Evolutionary conservation across 2,113 vertebrate genomes (phyloP).

Genomic region (Laticauda laticaudata): DNA sequence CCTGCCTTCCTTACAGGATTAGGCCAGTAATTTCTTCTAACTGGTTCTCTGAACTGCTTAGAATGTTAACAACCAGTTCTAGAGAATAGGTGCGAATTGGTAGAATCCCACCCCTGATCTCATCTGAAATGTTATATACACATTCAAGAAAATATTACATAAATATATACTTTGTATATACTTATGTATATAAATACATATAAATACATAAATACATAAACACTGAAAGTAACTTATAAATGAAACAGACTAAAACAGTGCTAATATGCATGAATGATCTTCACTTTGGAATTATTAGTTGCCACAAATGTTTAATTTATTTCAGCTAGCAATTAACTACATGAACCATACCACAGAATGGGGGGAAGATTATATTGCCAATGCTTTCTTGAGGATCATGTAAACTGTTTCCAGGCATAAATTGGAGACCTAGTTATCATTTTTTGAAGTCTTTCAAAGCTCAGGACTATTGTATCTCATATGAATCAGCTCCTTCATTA

Average conservation of each 20-base stretch:
- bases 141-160: slow-evolving; percentile 31
- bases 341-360: background rate
- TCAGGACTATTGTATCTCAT: background rate
- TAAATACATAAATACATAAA: background rate
- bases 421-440: background rate
- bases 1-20: too few relatives aligned
- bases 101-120: background rate
- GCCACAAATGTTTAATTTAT: slow-evolving; percentile 17
- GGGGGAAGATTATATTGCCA: slow-evolving; percentile 10
- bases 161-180: background rate
- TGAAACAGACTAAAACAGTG: background rate
- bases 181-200: background rate
- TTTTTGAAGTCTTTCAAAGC: background rate
- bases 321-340: background rate
- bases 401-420: background rate
- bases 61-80: too few relatives aligned
- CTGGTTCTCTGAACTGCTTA: too few relatives aligned
- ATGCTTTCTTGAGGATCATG: slow-evolving; percentile 18
- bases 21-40: too few relatives aligned
- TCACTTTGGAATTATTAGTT: background rate
- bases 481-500: background rate
- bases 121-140: slow-evolving; percentile 19
- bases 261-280: background rate
- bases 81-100: too few relatives aligned
- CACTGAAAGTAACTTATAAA: background rate